Evolutionary conservation across 1,140 invertebrate species (phyloP), one percentile per base, ranked within the genome.

Genomic region (Meteorus sp.): DNA sequence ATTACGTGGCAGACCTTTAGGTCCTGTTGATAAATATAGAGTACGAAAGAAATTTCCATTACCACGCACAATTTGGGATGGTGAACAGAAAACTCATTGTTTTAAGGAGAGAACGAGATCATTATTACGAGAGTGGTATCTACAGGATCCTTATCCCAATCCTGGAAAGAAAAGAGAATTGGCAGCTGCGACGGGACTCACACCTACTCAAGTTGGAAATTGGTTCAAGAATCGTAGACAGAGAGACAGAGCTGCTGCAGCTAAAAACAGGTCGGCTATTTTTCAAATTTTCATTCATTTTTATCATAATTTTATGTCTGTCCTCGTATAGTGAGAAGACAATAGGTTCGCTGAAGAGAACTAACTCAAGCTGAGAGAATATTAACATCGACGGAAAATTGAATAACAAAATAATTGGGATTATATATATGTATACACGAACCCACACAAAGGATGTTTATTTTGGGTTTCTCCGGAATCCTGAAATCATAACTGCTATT

Each of bases 61-160:
- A 67, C 98, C 98, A 22, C 82, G 95, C 43, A 99, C 97, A 1
- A 99, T 99, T 62, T 99, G 97, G 97, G 97, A 99, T 80, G 98
- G 98, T n/a, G 98, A 99, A 72, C 97, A 99, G 80, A 99, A 99
- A 84, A 99, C 97, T n/a, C 98, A 99, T 79, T 99, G 97, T 77
- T 99, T 99, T 81, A 99, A 99, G 80, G 98, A 99, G 80, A 80
- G 97, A 31, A 99, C 97, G 61, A 80, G 98, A 57, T 94, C 92
- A 67, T 83, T 99, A 52, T 83, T 99, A 51, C 81, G 97, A 44
- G 97, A 99, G 81, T 98, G 96, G 94, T 99, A 99, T 79, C 86
- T 99, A 3, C 95, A 99, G 81, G 97, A 99, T 81, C 97, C 97
- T 1, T 99, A 99, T 82, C 97, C 97, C 20, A 99, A 99, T 79